Conservation (phyloP, 2,888 invertebrate genomes). For the Lysandra coridon region DNA sequence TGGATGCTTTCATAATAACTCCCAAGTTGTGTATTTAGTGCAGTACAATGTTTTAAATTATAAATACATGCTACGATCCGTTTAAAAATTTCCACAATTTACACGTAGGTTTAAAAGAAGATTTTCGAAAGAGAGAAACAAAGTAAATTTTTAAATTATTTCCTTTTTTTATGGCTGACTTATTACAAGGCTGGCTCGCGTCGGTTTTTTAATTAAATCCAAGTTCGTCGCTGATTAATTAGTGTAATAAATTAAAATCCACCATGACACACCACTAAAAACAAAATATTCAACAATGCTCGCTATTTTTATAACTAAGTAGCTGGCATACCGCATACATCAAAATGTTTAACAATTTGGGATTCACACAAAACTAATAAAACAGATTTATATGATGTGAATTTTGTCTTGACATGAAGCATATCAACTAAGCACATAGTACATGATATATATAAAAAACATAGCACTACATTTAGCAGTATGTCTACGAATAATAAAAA, state of each 20-base stretch:
- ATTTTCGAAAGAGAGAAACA: neutral
- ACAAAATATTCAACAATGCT: constrained; percentile 3
- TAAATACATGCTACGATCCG: no score
- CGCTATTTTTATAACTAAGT: neutral
- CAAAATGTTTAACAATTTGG: neutral
- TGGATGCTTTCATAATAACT: no score
- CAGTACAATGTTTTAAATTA: neutral
- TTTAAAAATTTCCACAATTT: neutral
- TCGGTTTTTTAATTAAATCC: neutral
- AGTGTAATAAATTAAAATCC: constrained; percentile 11
- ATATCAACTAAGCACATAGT: neutral
- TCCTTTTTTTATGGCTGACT: neutral
- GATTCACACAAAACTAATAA: constrained; percentile 1
- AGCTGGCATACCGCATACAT: neutral
- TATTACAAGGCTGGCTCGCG: neutral
- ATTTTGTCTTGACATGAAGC: neutral
- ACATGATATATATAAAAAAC: neutral
- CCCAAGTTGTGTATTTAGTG: neutral
- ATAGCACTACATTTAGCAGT: no score
- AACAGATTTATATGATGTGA: neutral
- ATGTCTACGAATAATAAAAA: no score
- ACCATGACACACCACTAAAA: neutral
- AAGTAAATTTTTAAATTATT: neutral
- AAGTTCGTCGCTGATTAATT: neutral
- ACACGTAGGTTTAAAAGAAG: neutral